Conservation (phyloP, 2,797 vertebrate species). For the Dicrostonyx torquatus region DNA sequence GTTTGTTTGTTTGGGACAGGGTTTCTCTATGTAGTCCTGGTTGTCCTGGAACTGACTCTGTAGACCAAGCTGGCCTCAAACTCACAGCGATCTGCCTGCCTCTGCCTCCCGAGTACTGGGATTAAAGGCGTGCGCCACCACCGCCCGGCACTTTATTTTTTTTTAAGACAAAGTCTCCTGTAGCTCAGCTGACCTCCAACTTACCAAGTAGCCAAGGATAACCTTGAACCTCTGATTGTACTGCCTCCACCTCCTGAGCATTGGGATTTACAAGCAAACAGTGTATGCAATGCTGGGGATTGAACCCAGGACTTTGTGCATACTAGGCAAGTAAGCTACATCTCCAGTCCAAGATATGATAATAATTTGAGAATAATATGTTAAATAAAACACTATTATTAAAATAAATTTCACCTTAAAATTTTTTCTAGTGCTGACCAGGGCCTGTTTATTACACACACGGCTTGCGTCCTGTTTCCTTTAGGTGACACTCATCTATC, state of each 20-base stretch:
- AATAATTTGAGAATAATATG: not conserved
- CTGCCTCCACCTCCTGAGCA: not conserved
- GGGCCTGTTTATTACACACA: not conserved
- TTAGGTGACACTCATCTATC: not conserved
- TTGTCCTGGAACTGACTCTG: too few relatives aligned
- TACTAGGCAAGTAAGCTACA: not conserved
- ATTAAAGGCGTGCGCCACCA: too few relatives aligned
- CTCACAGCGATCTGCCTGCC: too few relatives aligned
- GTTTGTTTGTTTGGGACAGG: not conserved
- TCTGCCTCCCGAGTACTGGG: too few relatives aligned
- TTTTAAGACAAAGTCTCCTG: not conserved
- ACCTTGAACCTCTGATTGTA: not conserved
- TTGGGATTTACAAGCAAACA: not conserved
- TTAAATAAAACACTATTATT: conserved; percentile 32
- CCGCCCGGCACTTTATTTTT: not conserved
- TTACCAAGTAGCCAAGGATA: not conserved
- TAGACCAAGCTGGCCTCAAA: too few relatives aligned
- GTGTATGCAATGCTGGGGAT: not conserved
- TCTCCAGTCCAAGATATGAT: not conserved
- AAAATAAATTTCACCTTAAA: not conserved
- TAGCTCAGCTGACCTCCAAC: not conserved
- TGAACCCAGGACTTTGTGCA: not conserved
- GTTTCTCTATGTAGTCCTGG: too few relatives aligned
- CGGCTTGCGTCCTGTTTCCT: not conserved
- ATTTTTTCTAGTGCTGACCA: not conserved